These are phyloP conservation scores for Halocynthia roretzi DNA, from an alignment of 23 tunicate genomes.

Conservation along the genomic window DNA sequence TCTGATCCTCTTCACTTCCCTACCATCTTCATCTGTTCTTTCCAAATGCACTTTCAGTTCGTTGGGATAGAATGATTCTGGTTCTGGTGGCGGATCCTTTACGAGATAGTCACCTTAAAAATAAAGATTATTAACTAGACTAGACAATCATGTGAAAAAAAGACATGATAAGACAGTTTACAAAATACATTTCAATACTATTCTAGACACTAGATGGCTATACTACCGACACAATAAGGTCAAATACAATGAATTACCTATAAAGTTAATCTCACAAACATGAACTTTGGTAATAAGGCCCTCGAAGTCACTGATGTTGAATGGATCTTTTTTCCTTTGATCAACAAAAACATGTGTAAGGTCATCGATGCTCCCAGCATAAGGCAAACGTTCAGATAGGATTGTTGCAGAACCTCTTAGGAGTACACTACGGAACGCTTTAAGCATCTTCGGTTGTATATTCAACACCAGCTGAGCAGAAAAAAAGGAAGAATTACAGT, in stretches of 20 bases:
- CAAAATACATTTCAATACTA: not conserved
- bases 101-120: constrained; percentile 10
- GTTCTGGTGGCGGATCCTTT: constrained; percentile 15
- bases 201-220: too few species aligned
- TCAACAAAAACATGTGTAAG: constrained; percentile 71
- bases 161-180: not conserved
- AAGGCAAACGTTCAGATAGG: constrained; percentile 35
- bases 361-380: constrained; percentile 20
- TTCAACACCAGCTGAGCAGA: too few species aligned
- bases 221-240: too few species aligned
- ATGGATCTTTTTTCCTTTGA: constrained; percentile 29
- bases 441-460: too few species aligned
- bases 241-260: not conserved
- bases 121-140: not conserved
- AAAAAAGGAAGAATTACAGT: too few species aligned
- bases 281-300: constrained; percentile 1
- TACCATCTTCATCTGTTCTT: not conserved
- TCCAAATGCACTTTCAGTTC: too few species aligned
- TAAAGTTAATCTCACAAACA: constrained; percentile 8
- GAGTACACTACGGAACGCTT: not conserved
- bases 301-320: constrained; percentile 12
- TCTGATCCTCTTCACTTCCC: constrained; percentile 5
- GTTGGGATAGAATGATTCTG: constrained; percentile 5
- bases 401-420: constrained; percentile 57
- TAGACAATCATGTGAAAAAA: not conserved